A percentile compares a stretch with the other conserved stretches of the same genome.
Conservation (phyloP, 1,140 invertebrate genomes). For the Tenebrio molitor region DNA sequence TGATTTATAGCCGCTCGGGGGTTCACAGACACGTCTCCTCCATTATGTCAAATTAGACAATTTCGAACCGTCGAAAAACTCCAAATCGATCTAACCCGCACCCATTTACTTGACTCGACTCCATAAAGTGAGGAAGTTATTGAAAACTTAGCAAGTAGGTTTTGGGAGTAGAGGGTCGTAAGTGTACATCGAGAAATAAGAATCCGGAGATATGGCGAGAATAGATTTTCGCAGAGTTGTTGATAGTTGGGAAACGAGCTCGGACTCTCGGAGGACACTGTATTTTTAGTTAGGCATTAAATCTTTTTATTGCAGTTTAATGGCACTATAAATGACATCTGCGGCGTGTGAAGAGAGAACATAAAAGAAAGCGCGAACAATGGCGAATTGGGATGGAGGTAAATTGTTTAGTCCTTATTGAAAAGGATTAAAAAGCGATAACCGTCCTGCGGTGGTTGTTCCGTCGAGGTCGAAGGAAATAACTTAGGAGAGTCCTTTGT, state of each 20-base stretch:
- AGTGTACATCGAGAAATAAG: too few relatives aligned
- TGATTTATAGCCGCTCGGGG: conserved; percentile 19
- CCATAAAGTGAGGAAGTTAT: too few relatives aligned
- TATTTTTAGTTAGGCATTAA: conserved; percentile 37
- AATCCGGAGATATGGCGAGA: too few relatives aligned
- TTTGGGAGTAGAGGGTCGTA: too few relatives aligned
- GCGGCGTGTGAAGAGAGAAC: conserved; percentile 30
- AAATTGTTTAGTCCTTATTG: conserved; percentile 45
- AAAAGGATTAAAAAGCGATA: conserved; percentile 45
- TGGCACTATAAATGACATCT: conserved; percentile 39
- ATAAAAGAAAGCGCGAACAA: conserved; percentile 39
- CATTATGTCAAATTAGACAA: conserved; percentile 13
- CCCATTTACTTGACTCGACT: too few relatives aligned
- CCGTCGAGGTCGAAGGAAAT: conserved; percentile 33
- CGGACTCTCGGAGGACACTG: background rate
- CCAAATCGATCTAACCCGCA: background rate
- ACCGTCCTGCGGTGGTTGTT: conserved; percentile 38
- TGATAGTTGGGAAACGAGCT: conserved; percentile 1
- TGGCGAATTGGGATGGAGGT: conserved; percentile 34
- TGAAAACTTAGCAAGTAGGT: too few relatives aligned
- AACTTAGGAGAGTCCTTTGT: conserved; percentile 45
- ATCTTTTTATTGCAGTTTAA: conserved; percentile 34
- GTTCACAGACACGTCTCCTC: background rate
- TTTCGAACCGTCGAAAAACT: background rate
- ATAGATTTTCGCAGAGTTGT: conserved; percentile 21